Percentiles rank a stretch among this genome's conserved stretches.
Conservation (phyloP, 2,797 vertebrate genomes). For the Neosalanx taihuensis region DNA sequence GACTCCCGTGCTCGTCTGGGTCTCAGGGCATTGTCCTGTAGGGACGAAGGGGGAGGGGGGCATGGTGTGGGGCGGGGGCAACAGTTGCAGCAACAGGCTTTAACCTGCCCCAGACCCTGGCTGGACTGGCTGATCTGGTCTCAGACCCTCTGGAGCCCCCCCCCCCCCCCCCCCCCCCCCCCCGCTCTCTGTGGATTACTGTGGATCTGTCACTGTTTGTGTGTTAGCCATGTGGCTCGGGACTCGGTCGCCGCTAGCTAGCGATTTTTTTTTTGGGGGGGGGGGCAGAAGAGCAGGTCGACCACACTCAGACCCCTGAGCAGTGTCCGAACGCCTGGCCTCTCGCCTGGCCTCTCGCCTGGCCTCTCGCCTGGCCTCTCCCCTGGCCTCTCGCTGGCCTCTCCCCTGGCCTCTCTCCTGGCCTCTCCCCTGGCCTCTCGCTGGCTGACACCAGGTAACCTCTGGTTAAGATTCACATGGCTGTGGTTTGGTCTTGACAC, state of each 20-base stretch:
- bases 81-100: neutral
- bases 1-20: constrained; percentile 2
- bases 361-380: no score
- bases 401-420: no score
- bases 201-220: neutral
- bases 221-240: neutral
- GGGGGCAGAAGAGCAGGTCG: no score
- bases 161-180: neutral
- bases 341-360: no score
- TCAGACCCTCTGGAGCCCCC: constrained; percentile 44
- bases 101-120: neutral
- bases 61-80: neutral
- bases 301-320: no score
- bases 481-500: neutral
- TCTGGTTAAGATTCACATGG: neutral
- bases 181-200: neutral
- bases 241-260: no score
- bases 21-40: neutral
- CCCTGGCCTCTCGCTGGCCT: no score
- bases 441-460: neutral
- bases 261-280: no score
- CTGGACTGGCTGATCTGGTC: constrained; percentile 4
- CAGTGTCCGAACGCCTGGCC: no score
- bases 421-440: neutral
- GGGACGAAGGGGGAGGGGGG: neutral